A percentile compares a stretch with the other conserved stretches of the same genome.
Conservation (phyloP, 2,888 invertebrate species). For the Amphiduros pacificus region DNA sequence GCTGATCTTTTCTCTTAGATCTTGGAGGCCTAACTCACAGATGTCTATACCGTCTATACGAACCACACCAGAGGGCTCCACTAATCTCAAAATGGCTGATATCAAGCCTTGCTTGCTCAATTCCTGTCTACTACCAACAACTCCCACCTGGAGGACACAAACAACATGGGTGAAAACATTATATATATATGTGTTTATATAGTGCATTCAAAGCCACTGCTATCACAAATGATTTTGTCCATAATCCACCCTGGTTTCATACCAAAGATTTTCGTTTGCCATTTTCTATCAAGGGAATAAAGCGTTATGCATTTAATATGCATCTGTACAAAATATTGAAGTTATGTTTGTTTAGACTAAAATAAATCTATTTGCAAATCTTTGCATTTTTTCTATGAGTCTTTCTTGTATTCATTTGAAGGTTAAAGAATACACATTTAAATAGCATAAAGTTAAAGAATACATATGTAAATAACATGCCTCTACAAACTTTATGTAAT, state of each 20-base stretch:
- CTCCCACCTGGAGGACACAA: constrained; percentile 33
- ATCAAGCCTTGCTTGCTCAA: constrained; percentile 35
- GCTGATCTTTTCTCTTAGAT: constrained; percentile 35
- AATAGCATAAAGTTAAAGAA: no score
- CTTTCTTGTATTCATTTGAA: no score
- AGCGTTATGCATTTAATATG: no score
- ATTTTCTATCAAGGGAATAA: no score
- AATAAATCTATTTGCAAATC: no score
- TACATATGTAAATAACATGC: no score
- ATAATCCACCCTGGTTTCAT: not conserved
- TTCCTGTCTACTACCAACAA: constrained; percentile 35
- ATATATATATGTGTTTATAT: not conserved
- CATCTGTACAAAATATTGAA: no score
- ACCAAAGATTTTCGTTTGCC: not conserved
- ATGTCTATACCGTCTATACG: constrained; percentile 42
- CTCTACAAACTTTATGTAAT: no score
- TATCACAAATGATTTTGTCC: no score
- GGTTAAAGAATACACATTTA: no score
- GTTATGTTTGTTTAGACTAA: no score
- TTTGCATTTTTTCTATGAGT: no score
- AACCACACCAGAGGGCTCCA: constrained; percentile 31
- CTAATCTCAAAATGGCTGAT: constrained; percentile 33
- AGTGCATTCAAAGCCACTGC: not conserved
- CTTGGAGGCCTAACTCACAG: constrained; percentile 28
- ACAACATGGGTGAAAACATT: not conserved